Percentiles rank a stretch among this genome's conserved stretches.
Evolutionary conservation across 2,888 invertebrate species (phyloP).

Genomic region (Patella caerulea): DNA sequence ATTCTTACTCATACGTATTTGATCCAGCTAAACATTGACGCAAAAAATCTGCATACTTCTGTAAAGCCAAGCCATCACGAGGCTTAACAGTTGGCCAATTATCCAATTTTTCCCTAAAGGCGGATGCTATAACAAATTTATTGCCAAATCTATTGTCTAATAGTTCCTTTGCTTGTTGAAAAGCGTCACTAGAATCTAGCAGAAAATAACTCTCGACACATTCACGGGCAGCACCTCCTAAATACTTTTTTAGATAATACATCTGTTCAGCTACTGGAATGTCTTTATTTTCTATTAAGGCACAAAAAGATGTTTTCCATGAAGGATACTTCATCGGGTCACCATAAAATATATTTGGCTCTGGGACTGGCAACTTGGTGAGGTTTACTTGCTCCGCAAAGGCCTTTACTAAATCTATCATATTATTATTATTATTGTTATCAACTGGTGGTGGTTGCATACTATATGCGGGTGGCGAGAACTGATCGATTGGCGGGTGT

Average conservation of each 20-base stretch:
- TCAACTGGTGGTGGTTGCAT: no score
- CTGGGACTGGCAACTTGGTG: conserved; percentile 32
- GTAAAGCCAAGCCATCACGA: no score
- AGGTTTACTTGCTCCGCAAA: background rate
- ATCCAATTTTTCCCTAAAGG: conserved; percentile 35
- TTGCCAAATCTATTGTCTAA: conserved; percentile 38
- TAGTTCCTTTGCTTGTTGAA: conserved; percentile 30
- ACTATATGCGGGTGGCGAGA: no score
- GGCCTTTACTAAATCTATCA: no score
- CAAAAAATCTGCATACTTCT: conserved; percentile 31
- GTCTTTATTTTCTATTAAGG: conserved; percentile 23
- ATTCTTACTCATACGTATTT: conserved; percentile 3
- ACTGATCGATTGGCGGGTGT: no score
- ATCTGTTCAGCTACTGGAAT: conserved; percentile 32
- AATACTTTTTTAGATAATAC: conserved; percentile 34
- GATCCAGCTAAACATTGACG: conserved; percentile 33
- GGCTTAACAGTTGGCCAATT: conserved; percentile 30
- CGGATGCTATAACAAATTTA: conserved; percentile 32
- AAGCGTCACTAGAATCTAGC: conserved; percentile 30
- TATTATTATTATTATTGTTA: no score
- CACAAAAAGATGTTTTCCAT: conserved; percentile 31
- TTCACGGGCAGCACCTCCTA: conserved; percentile 29
- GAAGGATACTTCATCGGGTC: conserved; percentile 34
- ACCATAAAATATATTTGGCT: conserved; percentile 34
- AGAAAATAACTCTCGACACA: conserved; percentile 37